Evolutionary conservation across 2,797 vertebrate species (phyloP).

Genomic region (Xenentodon cancila): DNA sequence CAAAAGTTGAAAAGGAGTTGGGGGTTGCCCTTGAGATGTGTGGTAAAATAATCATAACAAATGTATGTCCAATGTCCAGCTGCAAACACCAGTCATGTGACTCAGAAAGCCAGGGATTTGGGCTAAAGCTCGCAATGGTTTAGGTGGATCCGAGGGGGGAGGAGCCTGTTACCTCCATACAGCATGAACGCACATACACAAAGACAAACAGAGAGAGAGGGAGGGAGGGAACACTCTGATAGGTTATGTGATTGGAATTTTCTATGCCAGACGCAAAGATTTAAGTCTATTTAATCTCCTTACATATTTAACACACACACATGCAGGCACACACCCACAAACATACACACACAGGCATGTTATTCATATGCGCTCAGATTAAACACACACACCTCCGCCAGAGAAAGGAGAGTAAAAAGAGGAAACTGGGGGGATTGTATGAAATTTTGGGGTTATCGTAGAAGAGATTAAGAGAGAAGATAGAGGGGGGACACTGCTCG

Average conservation of each 20-base stretch:
- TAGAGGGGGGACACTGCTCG: conserved; percentile 13
- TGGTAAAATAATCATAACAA: conserved; percentile 76
- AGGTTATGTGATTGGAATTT: conserved; percentile 93
- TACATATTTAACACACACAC: conserved; percentile 91
- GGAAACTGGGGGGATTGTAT: conserved; percentile 9
- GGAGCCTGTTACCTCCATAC: conserved; percentile 68
- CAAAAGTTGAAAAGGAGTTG: conserved; percentile 24
- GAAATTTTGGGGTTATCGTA: conserved; percentile 57
- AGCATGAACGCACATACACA: conserved; percentile 61
- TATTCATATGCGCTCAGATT: conserved; percentile 69
- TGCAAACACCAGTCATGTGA: conserved; percentile 82
- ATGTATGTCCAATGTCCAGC: conserved; percentile 81
- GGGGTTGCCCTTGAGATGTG: conserved; percentile 68
- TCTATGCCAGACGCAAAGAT: conserved; percentile 93
- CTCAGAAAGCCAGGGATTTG: conserved; percentile 79
- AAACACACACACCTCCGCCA: conserved; percentile 59
- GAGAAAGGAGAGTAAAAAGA: conserved; percentile 46
- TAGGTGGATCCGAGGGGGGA: conserved; percentile 68
- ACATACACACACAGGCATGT: conserved; percentile 34
- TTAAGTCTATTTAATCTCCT: conserved; percentile 98
- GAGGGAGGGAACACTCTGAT: conserved; percentile 84
- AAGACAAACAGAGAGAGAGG: conserved; percentile 49
- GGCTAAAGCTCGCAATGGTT: conserved; percentile 77
- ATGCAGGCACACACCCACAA: conserved; percentile 30
- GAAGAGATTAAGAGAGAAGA: conserved; percentile 55